Conservation (phyloP, 2,888 invertebrate species). For the Microplitis deprimator region DNA sequence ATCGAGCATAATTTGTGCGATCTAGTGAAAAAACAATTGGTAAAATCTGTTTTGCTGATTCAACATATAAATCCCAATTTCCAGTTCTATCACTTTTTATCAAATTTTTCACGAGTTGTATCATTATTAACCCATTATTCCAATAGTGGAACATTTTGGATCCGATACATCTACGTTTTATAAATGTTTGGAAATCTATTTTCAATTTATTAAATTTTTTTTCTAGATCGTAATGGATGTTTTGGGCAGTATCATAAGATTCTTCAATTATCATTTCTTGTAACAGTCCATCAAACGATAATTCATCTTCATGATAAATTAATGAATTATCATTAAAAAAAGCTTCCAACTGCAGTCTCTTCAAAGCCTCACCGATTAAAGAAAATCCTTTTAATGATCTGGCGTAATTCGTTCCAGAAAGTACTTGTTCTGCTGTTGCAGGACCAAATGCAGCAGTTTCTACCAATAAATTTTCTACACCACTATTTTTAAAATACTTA, state of each 20-base stretch:
- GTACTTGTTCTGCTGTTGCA: conserved; percentile 29
- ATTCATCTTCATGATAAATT: background rate
- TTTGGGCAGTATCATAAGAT: too few species aligned
- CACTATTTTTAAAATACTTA: conserved; percentile 42
- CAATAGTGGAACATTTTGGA: background rate
- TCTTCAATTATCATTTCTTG: too few species aligned
- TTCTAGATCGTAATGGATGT: too few species aligned
- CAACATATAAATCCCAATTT: background rate
- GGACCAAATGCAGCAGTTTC: conserved; percentile 31
- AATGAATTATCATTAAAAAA: conserved; percentile 20
- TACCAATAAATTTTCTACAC: conserved; percentile 34
- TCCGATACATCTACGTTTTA: conserved; percentile 23
- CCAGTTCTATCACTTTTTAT: background rate
- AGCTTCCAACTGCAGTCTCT: conserved; percentile 25
- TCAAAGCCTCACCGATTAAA: conserved; percentile 32
- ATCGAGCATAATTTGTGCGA: too few species aligned
- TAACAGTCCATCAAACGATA: background rate
- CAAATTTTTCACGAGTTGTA: too few species aligned
- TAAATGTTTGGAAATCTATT: conserved; percentile 24
- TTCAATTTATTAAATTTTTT: too few species aligned
- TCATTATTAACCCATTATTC: too few species aligned
- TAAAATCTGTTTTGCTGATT: too few species aligned
- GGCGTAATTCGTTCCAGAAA: conserved; percentile 34
- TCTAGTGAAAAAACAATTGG: too few species aligned
- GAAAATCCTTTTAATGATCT: conserved; percentile 35